Percentiles rank a stretch among this genome's conserved stretches.
These are phyloP conservation scores for Saguinus oedipus DNA, from an alignment of 2,797 vertebrate species.

Conservation along the genomic window DNA sequence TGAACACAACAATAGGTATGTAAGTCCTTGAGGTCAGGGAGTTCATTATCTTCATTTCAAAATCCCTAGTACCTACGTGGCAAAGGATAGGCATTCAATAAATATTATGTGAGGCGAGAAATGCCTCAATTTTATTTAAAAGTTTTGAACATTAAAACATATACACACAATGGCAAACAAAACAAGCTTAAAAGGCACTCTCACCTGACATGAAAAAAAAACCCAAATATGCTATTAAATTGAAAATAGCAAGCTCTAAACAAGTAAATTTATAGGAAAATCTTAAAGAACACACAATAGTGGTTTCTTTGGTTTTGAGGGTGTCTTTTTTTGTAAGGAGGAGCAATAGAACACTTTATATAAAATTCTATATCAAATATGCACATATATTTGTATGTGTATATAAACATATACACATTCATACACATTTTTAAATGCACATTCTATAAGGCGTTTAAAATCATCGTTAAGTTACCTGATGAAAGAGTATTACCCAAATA, in stretches of 20 bases:
- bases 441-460: background rate
- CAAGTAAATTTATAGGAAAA: background rate
- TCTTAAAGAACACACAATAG: background rate
- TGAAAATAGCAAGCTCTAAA: constrained; percentile 18
- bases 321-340: background rate
- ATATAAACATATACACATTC: background rate
- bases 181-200: background rate
- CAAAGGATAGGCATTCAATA: background rate
- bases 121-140: background rate
- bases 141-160: background rate
- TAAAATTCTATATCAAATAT: background rate
- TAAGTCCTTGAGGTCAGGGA: background rate
- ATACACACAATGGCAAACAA: background rate
- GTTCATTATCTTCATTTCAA: background rate
- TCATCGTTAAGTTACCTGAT: background rate
- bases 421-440: background rate
- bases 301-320: background rate
- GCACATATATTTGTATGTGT: background rate
- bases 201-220: background rate
- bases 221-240: constrained; percentile 5
- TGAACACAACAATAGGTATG: background rate
- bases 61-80: background rate
- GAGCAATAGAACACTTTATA: background rate
- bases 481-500: constrained; percentile 26
- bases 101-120: background rate